Percentiles rank a stretch among this genome's conserved stretches.
phyloP scores from a whole-genome alignment of 2,113 vertebrate genomes.

The Notechis scutatus region DNA sequence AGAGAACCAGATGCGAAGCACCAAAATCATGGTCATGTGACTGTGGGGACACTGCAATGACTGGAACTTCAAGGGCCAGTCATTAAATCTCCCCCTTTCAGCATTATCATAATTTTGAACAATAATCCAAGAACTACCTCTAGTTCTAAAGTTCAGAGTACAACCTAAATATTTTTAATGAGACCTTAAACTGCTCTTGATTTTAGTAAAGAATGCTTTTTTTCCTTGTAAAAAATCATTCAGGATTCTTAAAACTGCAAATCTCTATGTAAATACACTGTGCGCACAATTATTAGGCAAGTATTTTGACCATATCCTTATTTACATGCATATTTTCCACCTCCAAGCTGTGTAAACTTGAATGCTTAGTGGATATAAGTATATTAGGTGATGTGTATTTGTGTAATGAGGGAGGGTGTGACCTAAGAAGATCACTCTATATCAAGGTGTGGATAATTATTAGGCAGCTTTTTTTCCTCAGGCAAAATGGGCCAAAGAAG shows the following conservation, averaged over 20 bases:
- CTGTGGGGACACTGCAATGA: background rate
- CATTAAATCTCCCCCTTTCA: background rate
- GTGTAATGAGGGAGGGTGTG: too few relatives aligned
- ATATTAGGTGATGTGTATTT: too few relatives aligned
- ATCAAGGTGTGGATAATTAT: too few relatives aligned
- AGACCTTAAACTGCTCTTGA: background rate
- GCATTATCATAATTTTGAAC: background rate
- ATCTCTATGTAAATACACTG: background rate
- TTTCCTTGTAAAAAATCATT: background rate
- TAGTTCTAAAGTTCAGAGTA: background rate
- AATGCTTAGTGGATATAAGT: too few relatives aligned
- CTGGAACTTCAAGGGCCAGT: background rate
- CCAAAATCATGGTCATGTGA: background rate
- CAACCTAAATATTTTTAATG: background rate
- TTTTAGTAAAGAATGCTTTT: background rate
- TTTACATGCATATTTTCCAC: too few relatives aligned
- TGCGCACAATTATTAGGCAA: too few relatives aligned
- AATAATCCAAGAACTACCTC: background rate
- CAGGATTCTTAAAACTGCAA: background rate
- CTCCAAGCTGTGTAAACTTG: too few relatives aligned
- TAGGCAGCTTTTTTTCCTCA: too few relatives aligned
- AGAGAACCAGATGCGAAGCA: background rate
- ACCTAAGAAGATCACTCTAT: too few relatives aligned
- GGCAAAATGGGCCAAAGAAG: too few relatives aligned
- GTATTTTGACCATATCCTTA: too few relatives aligned